Percentiles rank a stretch among this genome's conserved stretches.
Conservation (phyloP, 2,888 invertebrate species). For the Eupithecia subfuscata region DNA sequence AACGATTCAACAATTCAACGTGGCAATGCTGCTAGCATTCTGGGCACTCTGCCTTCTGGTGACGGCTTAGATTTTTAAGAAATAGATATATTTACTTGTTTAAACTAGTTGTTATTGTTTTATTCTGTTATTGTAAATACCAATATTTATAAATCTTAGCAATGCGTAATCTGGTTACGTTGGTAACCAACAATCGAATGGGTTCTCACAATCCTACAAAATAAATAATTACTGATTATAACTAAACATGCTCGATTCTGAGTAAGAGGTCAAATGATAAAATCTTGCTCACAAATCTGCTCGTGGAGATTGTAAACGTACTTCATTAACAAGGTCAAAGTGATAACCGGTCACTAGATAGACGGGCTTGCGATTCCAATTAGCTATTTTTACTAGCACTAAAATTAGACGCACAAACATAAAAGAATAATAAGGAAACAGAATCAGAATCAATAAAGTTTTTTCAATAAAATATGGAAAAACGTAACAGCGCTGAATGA, state of each 20-base stretch:
- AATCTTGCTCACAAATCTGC: background rate
- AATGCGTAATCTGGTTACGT: too few relatives aligned
- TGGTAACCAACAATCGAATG: too few relatives aligned
- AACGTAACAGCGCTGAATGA: too few relatives aligned
- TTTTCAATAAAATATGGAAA: background rate
- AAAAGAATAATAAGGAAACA: background rate
- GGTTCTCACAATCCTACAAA: background rate
- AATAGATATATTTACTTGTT: too few relatives aligned
- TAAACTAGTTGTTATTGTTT: too few relatives aligned
- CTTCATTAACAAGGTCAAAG: background rate
- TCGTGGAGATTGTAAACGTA: background rate
- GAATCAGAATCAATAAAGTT: background rate
- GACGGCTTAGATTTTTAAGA: too few relatives aligned
- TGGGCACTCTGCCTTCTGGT: too few relatives aligned
- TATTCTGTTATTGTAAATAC: too few relatives aligned
- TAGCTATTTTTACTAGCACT: background rate
- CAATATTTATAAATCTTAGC: too few relatives aligned
- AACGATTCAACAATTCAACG: too few relatives aligned
- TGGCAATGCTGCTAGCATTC: too few relatives aligned
- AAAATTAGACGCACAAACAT: background rate
- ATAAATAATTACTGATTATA: background rate
- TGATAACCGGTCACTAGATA: background rate
- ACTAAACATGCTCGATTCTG: background rate
- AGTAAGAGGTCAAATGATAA: background rate
- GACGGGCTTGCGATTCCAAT: background rate